Conservation (phyloP, 2,113 vertebrate species). For the Nycticryphes semicollaris region DNA sequence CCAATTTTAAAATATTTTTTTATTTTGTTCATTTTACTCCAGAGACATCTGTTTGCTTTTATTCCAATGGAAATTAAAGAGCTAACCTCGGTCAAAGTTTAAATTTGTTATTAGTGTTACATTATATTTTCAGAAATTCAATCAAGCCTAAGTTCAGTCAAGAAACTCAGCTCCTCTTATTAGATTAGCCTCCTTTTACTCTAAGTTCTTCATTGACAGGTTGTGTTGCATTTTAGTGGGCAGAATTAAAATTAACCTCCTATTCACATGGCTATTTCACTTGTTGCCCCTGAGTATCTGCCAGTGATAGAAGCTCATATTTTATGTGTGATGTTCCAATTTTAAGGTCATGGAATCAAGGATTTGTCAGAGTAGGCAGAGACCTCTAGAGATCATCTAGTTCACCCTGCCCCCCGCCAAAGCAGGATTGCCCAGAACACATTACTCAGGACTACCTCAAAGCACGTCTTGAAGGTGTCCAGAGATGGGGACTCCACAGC, state of each 20-base stretch:
- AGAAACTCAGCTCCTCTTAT: background rate
- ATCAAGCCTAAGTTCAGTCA: background rate
- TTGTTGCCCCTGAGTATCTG: background rate
- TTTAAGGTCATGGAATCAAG: background rate
- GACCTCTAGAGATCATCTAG: too few species aligned
- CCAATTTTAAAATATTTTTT: background rate
- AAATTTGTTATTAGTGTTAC: background rate
- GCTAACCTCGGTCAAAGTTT: background rate
- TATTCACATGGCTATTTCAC: background rate
- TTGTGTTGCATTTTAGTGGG: background rate
- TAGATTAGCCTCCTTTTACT: background rate
- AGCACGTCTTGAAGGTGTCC: too few species aligned
- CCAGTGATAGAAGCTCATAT: background rate
- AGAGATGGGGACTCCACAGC: too few species aligned
- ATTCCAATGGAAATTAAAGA: slow-evolving; percentile 15
- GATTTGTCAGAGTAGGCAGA: too few species aligned
- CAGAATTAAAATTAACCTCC: background rate
- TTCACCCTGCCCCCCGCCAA: too few species aligned
- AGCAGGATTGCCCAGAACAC: too few species aligned
- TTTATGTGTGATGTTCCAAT: background rate
- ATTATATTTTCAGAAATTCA: slow-evolving; percentile 10
- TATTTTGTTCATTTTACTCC: background rate
- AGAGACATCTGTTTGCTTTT: slow-evolving; percentile 22
- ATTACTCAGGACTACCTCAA: too few species aligned
- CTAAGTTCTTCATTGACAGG: background rate